Conservation (phyloP, 1,140 invertebrate species). For the Copidosoma floridanum region DNA sequence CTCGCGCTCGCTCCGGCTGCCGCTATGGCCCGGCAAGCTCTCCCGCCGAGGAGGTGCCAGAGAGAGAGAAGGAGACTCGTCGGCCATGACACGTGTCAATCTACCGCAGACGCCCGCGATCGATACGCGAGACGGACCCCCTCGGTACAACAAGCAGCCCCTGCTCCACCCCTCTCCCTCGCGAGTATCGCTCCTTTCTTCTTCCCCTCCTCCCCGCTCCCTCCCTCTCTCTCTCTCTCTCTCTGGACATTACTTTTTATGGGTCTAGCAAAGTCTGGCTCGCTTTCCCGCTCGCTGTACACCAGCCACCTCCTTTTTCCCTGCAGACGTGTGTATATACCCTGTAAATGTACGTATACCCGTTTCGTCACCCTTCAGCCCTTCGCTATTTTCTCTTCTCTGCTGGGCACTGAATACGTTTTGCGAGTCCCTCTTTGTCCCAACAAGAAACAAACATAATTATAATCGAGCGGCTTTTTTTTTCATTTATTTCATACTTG, state of each 20-base stretch:
- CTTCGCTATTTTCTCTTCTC: background rate
- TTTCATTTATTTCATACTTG: too few relatives aligned
- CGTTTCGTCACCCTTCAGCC: background rate
- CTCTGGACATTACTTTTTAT: conserved; percentile 23
- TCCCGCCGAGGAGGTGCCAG: conserved; percentile 30
- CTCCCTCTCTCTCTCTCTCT: background rate
- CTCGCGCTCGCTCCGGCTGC: conserved; percentile 32
- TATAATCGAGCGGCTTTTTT: background rate
- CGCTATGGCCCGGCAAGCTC: conserved; percentile 22
- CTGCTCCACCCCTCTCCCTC: background rate
- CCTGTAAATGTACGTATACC: background rate
- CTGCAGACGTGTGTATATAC: background rate
- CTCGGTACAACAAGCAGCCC: conserved; percentile 14
- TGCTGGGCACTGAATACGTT: too few relatives aligned
- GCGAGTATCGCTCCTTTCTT: background rate
- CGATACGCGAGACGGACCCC: conserved; percentile 44
- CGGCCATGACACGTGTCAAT: conserved; percentile 59
- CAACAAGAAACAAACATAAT: background rate
- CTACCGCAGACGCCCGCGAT: conserved; percentile 56
- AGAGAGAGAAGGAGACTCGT: conserved; percentile 28
- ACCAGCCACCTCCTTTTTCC: background rate
- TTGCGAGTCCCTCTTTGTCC: too few relatives aligned
- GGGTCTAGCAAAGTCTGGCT: background rate
- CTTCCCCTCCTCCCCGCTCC: background rate
- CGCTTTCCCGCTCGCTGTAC: background rate